Conservation (phyloP, 2,797 vertebrate species). For the Tragopan temminckii region DNA sequence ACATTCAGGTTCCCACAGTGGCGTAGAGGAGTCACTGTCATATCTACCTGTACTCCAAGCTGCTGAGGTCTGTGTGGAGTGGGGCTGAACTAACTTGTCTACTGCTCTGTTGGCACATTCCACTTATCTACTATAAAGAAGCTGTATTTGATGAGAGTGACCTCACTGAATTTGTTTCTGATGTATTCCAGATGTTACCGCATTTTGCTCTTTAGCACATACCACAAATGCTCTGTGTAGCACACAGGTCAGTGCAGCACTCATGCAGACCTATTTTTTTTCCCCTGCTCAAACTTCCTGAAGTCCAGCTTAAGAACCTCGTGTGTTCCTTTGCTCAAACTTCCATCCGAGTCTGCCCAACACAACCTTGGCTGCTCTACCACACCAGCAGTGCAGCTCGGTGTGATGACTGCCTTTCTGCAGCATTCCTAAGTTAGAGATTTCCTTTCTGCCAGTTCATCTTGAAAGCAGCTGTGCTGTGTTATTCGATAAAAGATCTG, state of each 20-base stretch:
- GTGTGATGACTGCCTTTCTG: neutral
- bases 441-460: neutral
- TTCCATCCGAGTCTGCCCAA: neutral
- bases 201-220: neutral
- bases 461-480: neutral
- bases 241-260: neutral
- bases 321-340: neutral
- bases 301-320: neutral
- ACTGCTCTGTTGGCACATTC: conserved; percentile 14
- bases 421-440: neutral
- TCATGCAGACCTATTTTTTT: neutral
- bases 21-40: neutral
- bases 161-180: conserved; percentile 16
- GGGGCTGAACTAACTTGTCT: neutral
- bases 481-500: neutral
- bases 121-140: neutral
- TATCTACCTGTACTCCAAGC: neutral
- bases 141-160: neutral
- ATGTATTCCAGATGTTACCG: neutral
- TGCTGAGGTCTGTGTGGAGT: neutral
- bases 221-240: neutral
- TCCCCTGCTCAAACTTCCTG: neutral
- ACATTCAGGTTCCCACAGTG: accelerated
- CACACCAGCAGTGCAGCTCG: neutral
- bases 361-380: neutral